These are phyloP conservation scores for Drosophila kikkawai DNA, from an alignment of 1,140 invertebrate genomes.

Conservation along the genomic window DNA sequence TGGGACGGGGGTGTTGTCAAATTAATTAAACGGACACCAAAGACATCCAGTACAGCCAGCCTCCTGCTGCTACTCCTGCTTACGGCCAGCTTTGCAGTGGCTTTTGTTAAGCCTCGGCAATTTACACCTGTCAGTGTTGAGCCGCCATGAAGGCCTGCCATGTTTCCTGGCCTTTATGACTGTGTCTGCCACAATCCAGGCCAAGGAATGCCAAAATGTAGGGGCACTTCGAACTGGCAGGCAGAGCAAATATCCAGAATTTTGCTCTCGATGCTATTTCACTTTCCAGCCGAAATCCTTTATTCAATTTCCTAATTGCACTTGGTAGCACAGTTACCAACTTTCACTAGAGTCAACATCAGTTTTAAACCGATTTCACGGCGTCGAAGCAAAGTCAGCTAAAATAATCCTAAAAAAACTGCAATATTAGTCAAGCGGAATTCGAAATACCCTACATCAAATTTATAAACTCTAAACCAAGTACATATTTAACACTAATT, in stretches of 20 bases:
- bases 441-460: constrained; percentile 4
- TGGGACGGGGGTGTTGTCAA: constrained; percentile 34
- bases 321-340: constrained; percentile 35
- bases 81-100: constrained; percentile 46
- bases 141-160: constrained; percentile 44
- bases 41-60: constrained; percentile 26
- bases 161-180: constrained; percentile 46
- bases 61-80: constrained; percentile 13
- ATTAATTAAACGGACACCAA: constrained; percentile 65
- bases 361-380: constrained; percentile 32
- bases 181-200: constrained; percentile 11
- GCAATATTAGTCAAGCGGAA: no score
- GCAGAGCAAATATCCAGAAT: not conserved
- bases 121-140: constrained; percentile 71
- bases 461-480: no score
- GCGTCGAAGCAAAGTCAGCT: constrained; percentile 17
- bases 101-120: constrained; percentile 62
- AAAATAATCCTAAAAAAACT: not conserved
- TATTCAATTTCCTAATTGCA: constrained; percentile 54
- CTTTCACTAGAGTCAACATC: constrained; percentile 45
- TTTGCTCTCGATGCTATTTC: constrained; percentile 8
- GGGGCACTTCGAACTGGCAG: constrained; percentile 7
- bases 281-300: constrained; percentile 20
- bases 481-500: not conserved
- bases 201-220: constrained; percentile 14